Evolutionary conservation across 1,140 invertebrate genomes (phyloP).

Genomic region (Cheumatopsyche charites): DNA sequence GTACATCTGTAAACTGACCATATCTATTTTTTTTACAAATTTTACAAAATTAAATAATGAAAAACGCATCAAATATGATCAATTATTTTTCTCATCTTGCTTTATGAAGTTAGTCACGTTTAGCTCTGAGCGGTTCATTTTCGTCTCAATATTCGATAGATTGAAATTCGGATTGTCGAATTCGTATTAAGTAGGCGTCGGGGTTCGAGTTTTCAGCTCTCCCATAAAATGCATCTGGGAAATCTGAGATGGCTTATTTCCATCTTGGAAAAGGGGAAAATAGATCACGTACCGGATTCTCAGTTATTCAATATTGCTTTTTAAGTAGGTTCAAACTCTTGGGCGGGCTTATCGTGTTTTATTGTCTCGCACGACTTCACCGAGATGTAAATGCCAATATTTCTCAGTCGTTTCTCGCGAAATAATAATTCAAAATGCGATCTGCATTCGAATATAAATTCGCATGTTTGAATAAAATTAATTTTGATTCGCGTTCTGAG

Average conservation of each 20-base stretch:
- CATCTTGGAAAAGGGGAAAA: not conserved
- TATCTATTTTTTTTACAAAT: no score
- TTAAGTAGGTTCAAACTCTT: not conserved
- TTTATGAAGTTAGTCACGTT: no score
- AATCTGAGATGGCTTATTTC: constrained; percentile 2
- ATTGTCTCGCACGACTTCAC: not conserved
- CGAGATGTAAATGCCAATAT: not conserved
- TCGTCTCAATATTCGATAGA: no score
- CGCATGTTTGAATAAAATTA: not conserved
- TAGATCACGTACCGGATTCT: not conserved
- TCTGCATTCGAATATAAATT: not conserved
- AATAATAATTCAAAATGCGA: not conserved
- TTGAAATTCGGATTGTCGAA: no score
- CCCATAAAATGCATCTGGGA: not conserved
- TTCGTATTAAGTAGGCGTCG: no score
- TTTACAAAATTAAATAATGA: no score
- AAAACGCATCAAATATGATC: no score
- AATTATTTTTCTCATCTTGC: no score
- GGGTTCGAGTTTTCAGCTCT: not conserved
- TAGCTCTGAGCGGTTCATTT: no score
- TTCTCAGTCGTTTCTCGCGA: no score
- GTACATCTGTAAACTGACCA: no score
- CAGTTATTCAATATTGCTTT: constrained; percentile 13
- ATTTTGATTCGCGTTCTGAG: no score
- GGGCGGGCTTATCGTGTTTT: not conserved